Conservation (phyloP, 1,140 invertebrate genomes). For the Drosophila grimshawi region DNA sequence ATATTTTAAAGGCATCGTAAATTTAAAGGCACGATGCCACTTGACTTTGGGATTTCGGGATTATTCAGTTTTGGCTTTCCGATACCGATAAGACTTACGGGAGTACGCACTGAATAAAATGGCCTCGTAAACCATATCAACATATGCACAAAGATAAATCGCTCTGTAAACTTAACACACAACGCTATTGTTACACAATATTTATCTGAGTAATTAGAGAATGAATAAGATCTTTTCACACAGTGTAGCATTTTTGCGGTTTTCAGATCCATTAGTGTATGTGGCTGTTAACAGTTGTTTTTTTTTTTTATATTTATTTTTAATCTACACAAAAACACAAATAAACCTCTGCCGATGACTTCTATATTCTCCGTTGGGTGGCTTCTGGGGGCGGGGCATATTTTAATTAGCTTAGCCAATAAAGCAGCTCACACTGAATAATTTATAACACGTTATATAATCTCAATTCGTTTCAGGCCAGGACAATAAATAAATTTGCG, state of each 20-base stretch:
- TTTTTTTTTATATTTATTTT: too few species aligned
- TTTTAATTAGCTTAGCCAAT: slow-evolving; percentile 55
- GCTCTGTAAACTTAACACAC: slow-evolving; percentile 1
- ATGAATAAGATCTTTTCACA: slow-evolving; percentile 1
- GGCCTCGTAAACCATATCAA: slow-evolving; percentile 13
- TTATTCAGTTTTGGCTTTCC: slow-evolving; percentile 19
- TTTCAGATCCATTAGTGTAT: background rate
- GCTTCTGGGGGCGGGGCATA: slow-evolving; percentile 19
- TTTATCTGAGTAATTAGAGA: background rate
- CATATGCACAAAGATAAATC: slow-evolving; percentile 18
- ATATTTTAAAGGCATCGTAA: slow-evolving; percentile 54
- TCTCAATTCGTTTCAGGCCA: slow-evolving; percentile 53
- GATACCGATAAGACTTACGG: slow-evolving; percentile 37
- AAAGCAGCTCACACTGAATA: slow-evolving; percentile 41
- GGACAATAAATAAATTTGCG: slow-evolving; percentile 31
- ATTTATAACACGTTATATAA: slow-evolving; percentile 47
- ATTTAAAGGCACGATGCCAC: slow-evolving; percentile 54
- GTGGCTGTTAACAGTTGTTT: too few species aligned
- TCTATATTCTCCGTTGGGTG: background rate
- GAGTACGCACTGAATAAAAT: slow-evolving; percentile 6
- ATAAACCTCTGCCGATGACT: too few species aligned
- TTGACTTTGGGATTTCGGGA: slow-evolving; percentile 41
- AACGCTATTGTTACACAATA: background rate
- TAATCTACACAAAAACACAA: too few species aligned
- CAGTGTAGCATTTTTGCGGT: background rate